Percentiles rank a stretch among this genome's conserved stretches.
These are phyloP conservation scores for Hippocampus guttulatus DNA, from an alignment of 2,113 vertebrate species.

Conservation along the genomic window DNA sequence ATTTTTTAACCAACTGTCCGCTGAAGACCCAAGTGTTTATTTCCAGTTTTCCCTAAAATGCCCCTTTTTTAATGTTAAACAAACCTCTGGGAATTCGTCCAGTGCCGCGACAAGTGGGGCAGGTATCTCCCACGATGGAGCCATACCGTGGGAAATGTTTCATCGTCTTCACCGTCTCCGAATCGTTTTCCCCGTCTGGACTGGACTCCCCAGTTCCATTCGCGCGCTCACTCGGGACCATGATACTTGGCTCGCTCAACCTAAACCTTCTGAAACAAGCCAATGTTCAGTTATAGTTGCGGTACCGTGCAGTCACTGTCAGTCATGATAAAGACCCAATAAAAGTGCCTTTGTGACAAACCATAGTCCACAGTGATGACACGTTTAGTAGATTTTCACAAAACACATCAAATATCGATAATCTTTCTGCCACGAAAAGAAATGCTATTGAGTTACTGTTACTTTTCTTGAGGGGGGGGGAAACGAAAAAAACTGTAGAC, in stretches of 20 bases:
- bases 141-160: constrained; percentile 55
- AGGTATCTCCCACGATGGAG: constrained; percentile 43
- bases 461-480: background rate
- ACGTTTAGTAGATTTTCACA: too few species aligned
- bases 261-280: background rate
- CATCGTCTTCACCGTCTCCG: constrained; percentile 26
- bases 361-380: background rate
- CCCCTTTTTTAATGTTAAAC: background rate
- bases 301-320: background rate
- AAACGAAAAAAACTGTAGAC: background rate
- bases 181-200: background rate
- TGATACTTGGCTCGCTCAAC: background rate
- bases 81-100: constrained; percentile 79
- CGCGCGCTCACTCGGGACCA: constrained; percentile 5
- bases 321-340: background rate
- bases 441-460: background rate
- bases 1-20: too few species aligned
- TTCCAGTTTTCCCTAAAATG: background rate
- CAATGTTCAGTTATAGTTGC: background rate
- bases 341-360: background rate
- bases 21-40: background rate
- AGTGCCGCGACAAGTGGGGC: constrained; percentile 81
- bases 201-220: background rate
- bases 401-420: too few species aligned
- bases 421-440: background rate